A percentile compares a stretch with the other conserved stretches of the same genome.
These are phyloP conservation scores for Salvator merianae DNA, from an alignment of 2,113 vertebrate species.

Conservation along the genomic window DNA sequence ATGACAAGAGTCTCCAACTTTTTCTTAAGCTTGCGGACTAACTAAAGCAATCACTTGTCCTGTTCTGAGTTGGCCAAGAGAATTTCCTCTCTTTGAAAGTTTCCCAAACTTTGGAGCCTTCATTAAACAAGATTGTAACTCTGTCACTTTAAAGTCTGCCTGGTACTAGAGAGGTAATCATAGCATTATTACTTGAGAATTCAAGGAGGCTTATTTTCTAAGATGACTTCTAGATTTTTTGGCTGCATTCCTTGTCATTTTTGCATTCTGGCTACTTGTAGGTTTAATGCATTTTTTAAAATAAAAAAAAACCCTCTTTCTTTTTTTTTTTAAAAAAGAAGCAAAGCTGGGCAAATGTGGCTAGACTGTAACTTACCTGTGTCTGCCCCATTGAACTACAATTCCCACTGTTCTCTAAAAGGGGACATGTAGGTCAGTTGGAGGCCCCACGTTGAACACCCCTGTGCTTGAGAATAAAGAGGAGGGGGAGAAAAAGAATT, in stretches of 20 bases:
- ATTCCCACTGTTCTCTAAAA: too few relatives aligned
- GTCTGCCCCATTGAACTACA: too few relatives aligned
- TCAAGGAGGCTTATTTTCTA: too few relatives aligned
- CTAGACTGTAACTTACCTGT: too few relatives aligned
- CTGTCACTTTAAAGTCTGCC: background rate
- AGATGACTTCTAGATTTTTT: background rate
- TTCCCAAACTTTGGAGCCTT: background rate
- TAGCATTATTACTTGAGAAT: background rate
- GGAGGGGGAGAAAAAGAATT: too few relatives aligned
- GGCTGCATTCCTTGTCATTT: background rate
- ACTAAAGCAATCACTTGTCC: constrained; percentile 27
- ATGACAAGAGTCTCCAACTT: constrained; percentile 30
- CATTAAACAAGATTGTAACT: background rate
- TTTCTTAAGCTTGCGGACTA: background rate
- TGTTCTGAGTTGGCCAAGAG: constrained; percentile 9
- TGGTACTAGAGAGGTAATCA: background rate
- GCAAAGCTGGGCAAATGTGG: background rate
- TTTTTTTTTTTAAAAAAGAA: background rate
- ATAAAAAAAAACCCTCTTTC: too few relatives aligned
- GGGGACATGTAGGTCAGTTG: too few relatives aligned
- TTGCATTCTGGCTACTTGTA: fast-evolving
- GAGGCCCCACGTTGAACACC: too few relatives aligned
- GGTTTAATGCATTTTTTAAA: background rate
- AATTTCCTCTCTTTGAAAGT: background rate
- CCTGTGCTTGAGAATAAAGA: too few relatives aligned